Evolutionary conservation across 92 coral and sea anemone genomes (phyloP), one percentile per base, ranked within the genome.

Genomic region (Siderastrea siderea): DNA sequence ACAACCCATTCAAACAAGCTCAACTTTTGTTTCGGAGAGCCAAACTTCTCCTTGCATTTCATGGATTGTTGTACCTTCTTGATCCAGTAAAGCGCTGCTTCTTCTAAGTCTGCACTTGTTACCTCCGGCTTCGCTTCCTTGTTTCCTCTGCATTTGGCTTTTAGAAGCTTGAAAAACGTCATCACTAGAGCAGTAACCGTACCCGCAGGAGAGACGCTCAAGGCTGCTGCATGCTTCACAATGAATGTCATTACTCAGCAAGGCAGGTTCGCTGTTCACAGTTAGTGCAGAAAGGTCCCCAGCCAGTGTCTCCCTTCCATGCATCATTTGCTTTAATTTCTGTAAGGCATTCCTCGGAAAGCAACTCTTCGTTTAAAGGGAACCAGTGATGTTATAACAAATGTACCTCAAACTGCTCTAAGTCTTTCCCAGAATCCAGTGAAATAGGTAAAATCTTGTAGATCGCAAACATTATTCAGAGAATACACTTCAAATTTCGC

Each of bases 1-100:
- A 88, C 71, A 64, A 85, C 58, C 47, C 87, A 71, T 12, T 61
- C 69, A 82, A 66, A 93, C 45, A 93, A 60, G 7, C 49, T 16
- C 52, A 44, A 12, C 78, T 47, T 7, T 12, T n/a, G 38, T 16
- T 2, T 47, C 78, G 26, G 0, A 6, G 17, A 5, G 16, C 16
- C n/a, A 44, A 73, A 44, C 78, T 73, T 45, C 78, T 73, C 17
- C 6, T 4, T 73, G 57, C 10, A 0, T 19, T 49, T 45, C 57
- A 52, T 4, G 17, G 12, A 47, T 19, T 6, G 6, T 49, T 73
- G 59, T 1, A 73, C 55, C 2, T 73, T 68, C 60, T 11, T 26
- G 72, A 67, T 45, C 72, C 72, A 67, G 4, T 4, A 26, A 5
- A 26, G 46, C 14, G 15, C 47, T 1, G 72, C 72, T 67, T 1